These are phyloP conservation scores for Xiphophorus hellerii DNA, from an alignment of 2,113 vertebrate genomes.

Conservation along the genomic window DNA sequence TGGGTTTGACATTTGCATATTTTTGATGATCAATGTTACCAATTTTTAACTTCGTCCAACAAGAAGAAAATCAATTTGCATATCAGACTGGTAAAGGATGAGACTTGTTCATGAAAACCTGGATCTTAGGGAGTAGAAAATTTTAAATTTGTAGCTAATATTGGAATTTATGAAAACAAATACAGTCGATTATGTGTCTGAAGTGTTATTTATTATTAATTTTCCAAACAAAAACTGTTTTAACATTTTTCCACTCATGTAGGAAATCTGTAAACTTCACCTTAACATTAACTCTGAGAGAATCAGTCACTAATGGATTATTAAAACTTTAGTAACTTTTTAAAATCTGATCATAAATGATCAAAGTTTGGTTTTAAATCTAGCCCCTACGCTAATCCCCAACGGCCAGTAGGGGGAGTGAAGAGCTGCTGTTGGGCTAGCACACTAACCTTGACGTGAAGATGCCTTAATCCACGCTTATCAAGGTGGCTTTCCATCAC, in stretches of 20 bases:
- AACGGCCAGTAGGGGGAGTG: conserved; percentile 48
- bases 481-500: neutral
- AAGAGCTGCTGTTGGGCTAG: neutral
- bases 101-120: no score
- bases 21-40: no score
- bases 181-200: no score
- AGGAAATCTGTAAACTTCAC: neutral
- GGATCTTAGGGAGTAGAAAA: no score
- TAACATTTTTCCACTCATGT: no score
- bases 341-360: neutral
- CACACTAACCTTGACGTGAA: neutral
- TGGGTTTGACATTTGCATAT: no score
- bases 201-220: no score
- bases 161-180: no score
- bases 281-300: neutral
- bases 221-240: neutral
- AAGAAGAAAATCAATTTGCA: no score
- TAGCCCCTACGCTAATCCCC: neutral
- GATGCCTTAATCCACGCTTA: neutral
- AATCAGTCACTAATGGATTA: neutral
- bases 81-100: no score
- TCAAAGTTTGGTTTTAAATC: neutral
- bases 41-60: no score
- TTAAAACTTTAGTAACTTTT: neutral
- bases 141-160: no score